Percentiles rank a stretch among this genome's conserved stretches.
Conservation (phyloP, 2,888 invertebrate species). For the Doris montereyensis region DNA sequence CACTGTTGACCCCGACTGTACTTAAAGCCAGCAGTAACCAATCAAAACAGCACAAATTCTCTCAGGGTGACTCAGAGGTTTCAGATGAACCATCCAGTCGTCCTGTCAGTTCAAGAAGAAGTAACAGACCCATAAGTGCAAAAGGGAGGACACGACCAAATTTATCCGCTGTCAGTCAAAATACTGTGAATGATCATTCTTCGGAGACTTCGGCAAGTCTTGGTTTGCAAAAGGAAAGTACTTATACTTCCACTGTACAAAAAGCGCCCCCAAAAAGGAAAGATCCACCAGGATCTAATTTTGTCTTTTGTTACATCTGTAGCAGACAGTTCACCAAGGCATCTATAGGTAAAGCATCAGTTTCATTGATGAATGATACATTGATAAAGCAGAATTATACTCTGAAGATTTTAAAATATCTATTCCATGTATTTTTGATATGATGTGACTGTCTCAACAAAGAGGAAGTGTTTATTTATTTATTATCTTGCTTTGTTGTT, state of each 20-base stretch:
- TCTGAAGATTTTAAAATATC: no score
- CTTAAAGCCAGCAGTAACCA: constrained; percentile 7
- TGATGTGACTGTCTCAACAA: no score
- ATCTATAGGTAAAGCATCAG: constrained; percentile 76
- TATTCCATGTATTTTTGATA: no score
- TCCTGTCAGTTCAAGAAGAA: constrained; percentile 24
- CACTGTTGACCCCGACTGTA: constrained; percentile 35
- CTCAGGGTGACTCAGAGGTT: background rate
- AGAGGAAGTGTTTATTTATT: no score
- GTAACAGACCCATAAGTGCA: constrained; percentile 37
- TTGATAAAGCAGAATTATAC: no score
- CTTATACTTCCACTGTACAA: constrained; percentile 48
- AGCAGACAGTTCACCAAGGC: constrained; percentile 79
- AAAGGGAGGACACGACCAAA: constrained; percentile 39
- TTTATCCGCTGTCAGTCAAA: background rate
- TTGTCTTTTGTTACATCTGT: constrained; percentile 78
- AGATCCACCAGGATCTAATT: constrained; percentile 62
- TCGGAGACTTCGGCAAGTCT: no score
- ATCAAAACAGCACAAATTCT: background rate
- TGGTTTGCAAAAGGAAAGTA: constrained; percentile 27
- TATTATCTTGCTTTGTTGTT: no score
- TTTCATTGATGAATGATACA: no score
- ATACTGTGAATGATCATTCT: background rate
- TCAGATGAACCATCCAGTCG: background rate
- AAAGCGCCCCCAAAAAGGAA: constrained; percentile 42